Percentiles rank a stretch among this genome's conserved stretches.
These are phyloP conservation scores for Poecile atricapillus DNA, from an alignment of 2,113 vertebrate genomes.

Conservation along the genomic window DNA sequence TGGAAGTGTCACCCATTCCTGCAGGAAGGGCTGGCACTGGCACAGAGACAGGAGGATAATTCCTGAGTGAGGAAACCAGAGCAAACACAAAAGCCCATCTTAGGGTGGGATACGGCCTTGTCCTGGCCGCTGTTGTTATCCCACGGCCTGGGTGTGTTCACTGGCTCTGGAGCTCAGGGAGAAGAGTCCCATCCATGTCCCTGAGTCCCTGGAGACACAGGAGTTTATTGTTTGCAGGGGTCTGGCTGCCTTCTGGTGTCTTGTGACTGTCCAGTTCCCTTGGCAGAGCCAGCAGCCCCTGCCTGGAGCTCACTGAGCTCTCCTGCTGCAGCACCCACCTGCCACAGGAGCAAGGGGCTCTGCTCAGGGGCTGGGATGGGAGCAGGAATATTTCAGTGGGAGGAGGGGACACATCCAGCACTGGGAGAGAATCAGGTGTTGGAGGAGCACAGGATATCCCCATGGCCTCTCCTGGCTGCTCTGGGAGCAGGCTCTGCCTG, in stretches of 20 bases:
- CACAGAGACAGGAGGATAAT: not conserved
- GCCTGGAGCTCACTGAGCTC: not conserved
- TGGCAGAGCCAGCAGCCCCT: not conserved
- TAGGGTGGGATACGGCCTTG: not conserved
- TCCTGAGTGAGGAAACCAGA: not conserved
- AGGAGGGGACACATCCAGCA: not conserved
- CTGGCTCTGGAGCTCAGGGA: not conserved
- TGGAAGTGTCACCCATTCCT: not conserved
- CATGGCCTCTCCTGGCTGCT: not conserved
- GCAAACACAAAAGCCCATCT: not conserved
- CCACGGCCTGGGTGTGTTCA: not conserved
- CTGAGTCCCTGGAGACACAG: not conserved
- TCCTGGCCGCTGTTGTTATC: not conserved
- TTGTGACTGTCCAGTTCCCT: not conserved
- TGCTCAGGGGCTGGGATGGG: not conserved
- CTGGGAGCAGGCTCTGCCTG: not conserved
- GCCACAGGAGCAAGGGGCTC: not conserved
- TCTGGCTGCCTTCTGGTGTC: not conserved
- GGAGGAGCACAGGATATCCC: not conserved
- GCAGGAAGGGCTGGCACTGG: not conserved
- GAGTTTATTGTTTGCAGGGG: not conserved
- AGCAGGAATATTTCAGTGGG: not conserved
- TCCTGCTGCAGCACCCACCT: not conserved
- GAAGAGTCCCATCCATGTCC: not conserved
- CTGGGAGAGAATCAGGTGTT: not conserved